These are phyloP conservation scores for Columba janthina DNA, from an alignment of 2,113 vertebrate species.

Conservation along the genomic window DNA sequence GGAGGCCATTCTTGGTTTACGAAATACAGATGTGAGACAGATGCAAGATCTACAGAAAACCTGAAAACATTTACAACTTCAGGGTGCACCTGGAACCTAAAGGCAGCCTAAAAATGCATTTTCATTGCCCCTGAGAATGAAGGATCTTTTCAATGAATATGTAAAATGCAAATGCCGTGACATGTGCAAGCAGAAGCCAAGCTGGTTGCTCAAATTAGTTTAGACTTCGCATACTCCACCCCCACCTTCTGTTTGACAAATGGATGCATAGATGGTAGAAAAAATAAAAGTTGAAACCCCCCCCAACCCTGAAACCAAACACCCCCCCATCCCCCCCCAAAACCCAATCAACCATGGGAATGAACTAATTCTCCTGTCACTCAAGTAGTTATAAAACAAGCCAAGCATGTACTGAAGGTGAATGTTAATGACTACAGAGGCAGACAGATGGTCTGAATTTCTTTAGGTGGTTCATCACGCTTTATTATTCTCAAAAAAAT, in stretches of 20 bases:
- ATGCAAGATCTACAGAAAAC: neutral
- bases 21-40: neutral
- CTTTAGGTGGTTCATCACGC: slow-evolving; percentile 44
- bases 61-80: neutral
- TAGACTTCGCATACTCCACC: slow-evolving; percentile 44
- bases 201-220: slow-evolving; percentile 57
- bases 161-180: slow-evolving; percentile 45
- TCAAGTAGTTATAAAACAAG: slow-evolving; percentile 64
- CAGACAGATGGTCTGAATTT: slow-evolving; percentile 52
- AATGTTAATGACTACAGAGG: slow-evolving; percentile 67
- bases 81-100: neutral
- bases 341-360: neutral
- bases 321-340: neutral
- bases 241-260: slow-evolving; percentile 62
- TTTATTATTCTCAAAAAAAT: slow-evolving; percentile 58
- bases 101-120: neutral
- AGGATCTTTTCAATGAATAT: slow-evolving; percentile 55
- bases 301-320: no score
- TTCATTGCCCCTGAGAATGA: slow-evolving; percentile 8
- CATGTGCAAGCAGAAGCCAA: slow-evolving; percentile 57
- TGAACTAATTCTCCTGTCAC: slow-evolving; percentile 57
- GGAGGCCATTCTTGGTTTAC: neutral
- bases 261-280: slow-evolving; percentile 27
- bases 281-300: neutral
- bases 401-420: slow-evolving; percentile 62